These are phyloP conservation scores for Vidua chalybeata DNA, from an alignment of 2,113 vertebrate species.

Conservation along the genomic window DNA sequence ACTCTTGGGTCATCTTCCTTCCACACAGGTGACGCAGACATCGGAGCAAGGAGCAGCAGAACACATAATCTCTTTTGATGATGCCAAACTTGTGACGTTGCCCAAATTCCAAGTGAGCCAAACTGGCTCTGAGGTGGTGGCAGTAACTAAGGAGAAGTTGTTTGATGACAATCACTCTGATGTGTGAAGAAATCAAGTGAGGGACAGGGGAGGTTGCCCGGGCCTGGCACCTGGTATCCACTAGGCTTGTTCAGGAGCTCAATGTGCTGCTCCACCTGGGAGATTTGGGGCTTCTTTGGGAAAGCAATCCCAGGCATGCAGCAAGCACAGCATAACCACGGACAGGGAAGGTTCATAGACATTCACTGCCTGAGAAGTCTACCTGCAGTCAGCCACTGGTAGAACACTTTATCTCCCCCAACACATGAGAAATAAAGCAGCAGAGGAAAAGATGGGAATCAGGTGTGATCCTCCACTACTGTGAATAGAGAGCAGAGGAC, in stretches of 20 bases:
- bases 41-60: constrained; percentile 47
- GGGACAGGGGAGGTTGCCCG: neutral
- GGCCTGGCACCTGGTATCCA: neutral
- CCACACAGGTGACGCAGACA: constrained; percentile 73
- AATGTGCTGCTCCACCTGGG: neutral
- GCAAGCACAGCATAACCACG: neutral
- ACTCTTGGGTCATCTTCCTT: neutral
- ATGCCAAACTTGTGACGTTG: constrained; percentile 75
- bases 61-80: constrained; percentile 70
- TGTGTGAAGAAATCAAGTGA: constrained; percentile 78
- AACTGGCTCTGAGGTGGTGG: constrained; percentile 75
- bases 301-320: neutral
- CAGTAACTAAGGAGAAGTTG: constrained; percentile 84
- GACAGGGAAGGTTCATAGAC: neutral
- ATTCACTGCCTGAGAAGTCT: neutral
- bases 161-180: constrained; percentile 82
- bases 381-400: neutral
- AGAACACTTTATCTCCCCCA: neutral
- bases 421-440: neutral
- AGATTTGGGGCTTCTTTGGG: neutral
- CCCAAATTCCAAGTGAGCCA: constrained; percentile 64
- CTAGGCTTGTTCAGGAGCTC: neutral
- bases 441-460: neutral
- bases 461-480: neutral
- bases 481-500: neutral